phyloP scores from a whole-genome alignment of 2,888 invertebrate species.

The Tridacna gigas region DNA sequence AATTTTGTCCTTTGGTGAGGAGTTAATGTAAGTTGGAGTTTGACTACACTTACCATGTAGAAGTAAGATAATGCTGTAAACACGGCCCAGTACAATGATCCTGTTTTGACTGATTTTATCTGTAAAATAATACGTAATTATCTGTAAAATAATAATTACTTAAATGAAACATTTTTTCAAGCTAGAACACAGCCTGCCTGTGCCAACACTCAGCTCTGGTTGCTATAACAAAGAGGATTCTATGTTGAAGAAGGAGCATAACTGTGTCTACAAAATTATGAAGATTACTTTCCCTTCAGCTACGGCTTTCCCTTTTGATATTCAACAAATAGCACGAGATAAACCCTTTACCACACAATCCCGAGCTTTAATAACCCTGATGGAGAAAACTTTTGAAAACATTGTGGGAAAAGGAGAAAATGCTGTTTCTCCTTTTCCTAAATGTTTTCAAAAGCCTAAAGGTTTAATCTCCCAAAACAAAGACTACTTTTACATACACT shows the following conservation, averaged over 20 bases:
- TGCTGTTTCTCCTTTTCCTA: background rate
- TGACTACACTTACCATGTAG: slow-evolving; percentile 93
- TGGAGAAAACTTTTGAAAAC: background rate
- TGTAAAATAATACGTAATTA: slow-evolving; percentile 75
- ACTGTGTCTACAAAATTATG: too few species aligned
- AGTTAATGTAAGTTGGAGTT: background rate
- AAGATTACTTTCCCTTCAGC: too few species aligned
- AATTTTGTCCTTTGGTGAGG: background rate
- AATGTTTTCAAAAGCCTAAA: background rate
- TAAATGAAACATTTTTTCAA: background rate
- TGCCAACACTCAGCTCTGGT: too few species aligned
- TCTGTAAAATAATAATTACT: background rate
- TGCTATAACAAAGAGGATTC: too few species aligned
- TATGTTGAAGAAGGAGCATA: too few species aligned
- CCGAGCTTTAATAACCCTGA: too few species aligned
- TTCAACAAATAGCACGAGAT: too few species aligned
- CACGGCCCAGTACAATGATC: slow-evolving; percentile 98
- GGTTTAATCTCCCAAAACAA: too few species aligned
- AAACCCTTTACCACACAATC: too few species aligned
- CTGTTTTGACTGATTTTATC: slow-evolving; percentile 97
- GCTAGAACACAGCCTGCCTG: background rate
- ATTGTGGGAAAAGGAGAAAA: background rate
- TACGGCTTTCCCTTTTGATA: too few species aligned
- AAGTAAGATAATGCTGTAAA: slow-evolving; percentile 98
- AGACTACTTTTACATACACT: too few species aligned